A percentile compares a stretch with the other conserved stretches of the same genome.
Evolutionary conservation across 1,140 invertebrate species (phyloP).

Genomic region (Babylonia areolata): DNA sequence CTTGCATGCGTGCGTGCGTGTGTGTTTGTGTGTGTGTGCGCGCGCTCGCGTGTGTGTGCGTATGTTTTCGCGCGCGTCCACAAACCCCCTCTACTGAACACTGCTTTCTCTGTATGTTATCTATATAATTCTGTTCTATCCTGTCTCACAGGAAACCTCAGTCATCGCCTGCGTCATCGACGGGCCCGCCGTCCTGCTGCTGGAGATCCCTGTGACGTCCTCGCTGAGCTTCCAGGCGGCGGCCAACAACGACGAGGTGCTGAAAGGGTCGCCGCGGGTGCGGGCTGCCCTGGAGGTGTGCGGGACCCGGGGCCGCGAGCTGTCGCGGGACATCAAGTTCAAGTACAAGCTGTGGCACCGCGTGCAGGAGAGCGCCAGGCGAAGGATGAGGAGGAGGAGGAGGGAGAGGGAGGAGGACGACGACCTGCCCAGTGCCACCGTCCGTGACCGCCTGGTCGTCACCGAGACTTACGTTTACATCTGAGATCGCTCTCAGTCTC

Average conservation of each 20-base stretch:
- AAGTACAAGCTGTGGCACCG: conserved; percentile 56
- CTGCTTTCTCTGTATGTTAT: too few species aligned
- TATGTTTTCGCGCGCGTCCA: too few species aligned
- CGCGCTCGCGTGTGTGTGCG: too few species aligned
- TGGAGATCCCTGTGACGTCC: conserved; percentile 53
- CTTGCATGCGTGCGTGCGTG: too few species aligned
- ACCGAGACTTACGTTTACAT: conserved; percentile 52
- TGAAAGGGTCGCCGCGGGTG: conserved; percentile 45
- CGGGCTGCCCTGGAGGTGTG: conserved; percentile 45
- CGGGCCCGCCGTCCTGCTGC: conserved; percentile 42
- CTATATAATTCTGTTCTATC: too few species aligned
- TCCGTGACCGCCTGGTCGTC: conserved; percentile 49
- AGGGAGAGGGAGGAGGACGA: too few species aligned
- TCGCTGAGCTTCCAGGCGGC: conserved; percentile 55
- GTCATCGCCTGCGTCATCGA: conserved; percentile 52
- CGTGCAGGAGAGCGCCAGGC: conserved; percentile 39
- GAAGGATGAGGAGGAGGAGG: conserved; percentile 28
- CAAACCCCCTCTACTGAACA: too few species aligned
- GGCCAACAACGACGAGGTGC: conserved; percentile 50
- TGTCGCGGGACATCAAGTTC: conserved; percentile 53
- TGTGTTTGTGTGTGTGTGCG: too few species aligned
- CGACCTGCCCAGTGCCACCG: conserved; percentile 47
- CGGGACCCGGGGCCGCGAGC: conserved; percentile 29
- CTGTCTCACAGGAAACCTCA: conserved; percentile 46
- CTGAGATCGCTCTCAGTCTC: neutral